Evolutionary conservation across 1,140 invertebrate genomes (phyloP).

Genomic region (Ephestia elutella): DNA sequence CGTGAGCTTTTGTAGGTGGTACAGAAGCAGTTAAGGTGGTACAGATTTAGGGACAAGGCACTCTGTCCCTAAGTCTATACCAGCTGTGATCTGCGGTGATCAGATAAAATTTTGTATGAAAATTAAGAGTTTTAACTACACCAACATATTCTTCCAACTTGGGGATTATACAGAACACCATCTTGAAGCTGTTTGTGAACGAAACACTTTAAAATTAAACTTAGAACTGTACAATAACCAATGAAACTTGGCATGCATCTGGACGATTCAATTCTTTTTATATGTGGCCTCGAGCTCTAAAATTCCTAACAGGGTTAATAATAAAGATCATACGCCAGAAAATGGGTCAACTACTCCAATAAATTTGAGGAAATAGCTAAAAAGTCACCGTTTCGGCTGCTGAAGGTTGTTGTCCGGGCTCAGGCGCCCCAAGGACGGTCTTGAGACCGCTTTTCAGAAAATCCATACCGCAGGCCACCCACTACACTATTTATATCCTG

Average conservation of each 20-base stretch:
- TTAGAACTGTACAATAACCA: background rate
- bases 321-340: background rate
- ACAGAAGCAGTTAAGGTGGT: too few relatives aligned
- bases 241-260: background rate
- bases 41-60: too few relatives aligned
- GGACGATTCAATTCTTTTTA: background rate
- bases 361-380: conserved; percentile 15
- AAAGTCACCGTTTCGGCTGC: conserved; percentile 88
- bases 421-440: conserved; percentile 89
- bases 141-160: background rate
- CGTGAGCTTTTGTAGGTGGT: too few relatives aligned
- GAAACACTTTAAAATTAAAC: background rate
- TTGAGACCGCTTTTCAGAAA: conserved; percentile 91
- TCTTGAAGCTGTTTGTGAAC: background rate
- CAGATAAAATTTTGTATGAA: too few relatives aligned
- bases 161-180: background rate
- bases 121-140: too few relatives aligned
- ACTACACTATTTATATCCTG: conserved; percentile 15
- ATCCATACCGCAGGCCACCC: conserved; percentile 78
- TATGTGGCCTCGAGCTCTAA: background rate
- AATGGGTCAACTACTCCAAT: background rate
- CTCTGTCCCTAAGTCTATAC: too few relatives aligned
- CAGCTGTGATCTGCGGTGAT: too few relatives aligned
- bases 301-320: background rate
- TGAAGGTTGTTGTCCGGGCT: conserved; percentile 82